phyloP scores from a whole-genome alignment of 2,113 vertebrate species.

The Hemicordylus capensis region DNA sequence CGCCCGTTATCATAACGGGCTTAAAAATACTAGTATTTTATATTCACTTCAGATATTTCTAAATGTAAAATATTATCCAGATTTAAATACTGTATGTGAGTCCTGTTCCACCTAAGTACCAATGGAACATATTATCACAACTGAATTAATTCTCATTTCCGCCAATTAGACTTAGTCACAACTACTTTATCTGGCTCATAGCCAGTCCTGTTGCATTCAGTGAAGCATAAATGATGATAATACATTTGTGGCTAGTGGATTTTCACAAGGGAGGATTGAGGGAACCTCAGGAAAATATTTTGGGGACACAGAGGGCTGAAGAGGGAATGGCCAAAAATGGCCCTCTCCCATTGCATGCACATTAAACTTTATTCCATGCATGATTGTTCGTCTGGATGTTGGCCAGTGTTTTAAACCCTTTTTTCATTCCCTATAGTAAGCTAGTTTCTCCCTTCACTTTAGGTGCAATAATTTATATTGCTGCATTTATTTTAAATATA shows the following conservation, averaged over 20 bases:
- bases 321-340: too few species aligned
- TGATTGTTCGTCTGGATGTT: neutral
- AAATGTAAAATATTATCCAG: neutral
- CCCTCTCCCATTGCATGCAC: too few species aligned
- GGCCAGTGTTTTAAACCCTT: slow-evolving; percentile 5
- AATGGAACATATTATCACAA: neutral
- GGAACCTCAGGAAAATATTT: too few species aligned
- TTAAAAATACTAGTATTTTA: neutral
- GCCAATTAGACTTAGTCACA: neutral
- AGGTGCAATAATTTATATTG: slow-evolving; percentile 30
- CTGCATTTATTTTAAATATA: slow-evolving; percentile 10
- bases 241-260: too few species aligned
- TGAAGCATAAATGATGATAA: neutral
- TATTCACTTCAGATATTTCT: neutral
- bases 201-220: neutral
- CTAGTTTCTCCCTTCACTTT: neutral
- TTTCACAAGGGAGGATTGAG: too few species aligned
- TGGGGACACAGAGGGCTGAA: too few species aligned
- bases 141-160: slow-evolving; percentile 13
- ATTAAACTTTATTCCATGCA: neutral
- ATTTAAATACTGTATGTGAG: too few species aligned
- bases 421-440: neutral
- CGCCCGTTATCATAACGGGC: too few species aligned
- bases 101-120: neutral
- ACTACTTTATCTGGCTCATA: neutral